Percentiles rank a stretch among this genome's conserved stretches.
Conservation (phyloP, 2,888 invertebrate genomes). For the Phrixothrix hirtus region DNA sequence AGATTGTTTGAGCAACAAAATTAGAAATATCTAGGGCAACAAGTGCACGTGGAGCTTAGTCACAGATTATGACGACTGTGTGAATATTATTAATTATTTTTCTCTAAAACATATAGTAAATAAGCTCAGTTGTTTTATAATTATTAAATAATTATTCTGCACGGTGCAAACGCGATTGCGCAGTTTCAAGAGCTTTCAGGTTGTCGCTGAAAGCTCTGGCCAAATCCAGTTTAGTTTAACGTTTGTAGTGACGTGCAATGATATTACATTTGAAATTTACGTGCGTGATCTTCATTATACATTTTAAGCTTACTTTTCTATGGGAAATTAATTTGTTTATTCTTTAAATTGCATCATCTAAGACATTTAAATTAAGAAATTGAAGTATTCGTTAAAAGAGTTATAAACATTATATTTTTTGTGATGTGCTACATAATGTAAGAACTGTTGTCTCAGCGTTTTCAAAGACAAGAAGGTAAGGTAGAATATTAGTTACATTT, state of each 20-base stretch:
- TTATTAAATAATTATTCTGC: background rate
- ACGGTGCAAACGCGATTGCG: conserved; percentile 3
- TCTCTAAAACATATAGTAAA: too few relatives aligned
- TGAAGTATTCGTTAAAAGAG: too few relatives aligned
- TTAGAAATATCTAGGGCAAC: background rate
- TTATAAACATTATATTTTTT: too few relatives aligned
- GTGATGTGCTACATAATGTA: background rate
- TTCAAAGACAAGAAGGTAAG: background rate
- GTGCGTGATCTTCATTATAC: too few relatives aligned
- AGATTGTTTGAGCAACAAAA: background rate
- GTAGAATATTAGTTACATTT: background rate
- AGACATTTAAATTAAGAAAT: too few relatives aligned
- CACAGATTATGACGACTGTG: too few relatives aligned
- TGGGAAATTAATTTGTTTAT: too few relatives aligned
- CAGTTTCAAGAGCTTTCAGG: conserved; percentile 2
- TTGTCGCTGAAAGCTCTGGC: conserved; percentile 5
- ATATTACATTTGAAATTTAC: background rate
- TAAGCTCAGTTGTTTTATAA: background rate
- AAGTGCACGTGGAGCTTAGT: too few relatives aligned
- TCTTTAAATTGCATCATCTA: background rate
- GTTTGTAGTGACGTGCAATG: background rate
- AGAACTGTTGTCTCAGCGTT: background rate
- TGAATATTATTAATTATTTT: too few relatives aligned
- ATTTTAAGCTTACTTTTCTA: too few relatives aligned
- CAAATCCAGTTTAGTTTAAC: conserved; percentile 6